Percentiles rank a stretch among this genome's conserved stretches.
phyloP scores from a whole-genome alignment of 2,797 vertebrate species.

The Cygnus olor region DNA sequence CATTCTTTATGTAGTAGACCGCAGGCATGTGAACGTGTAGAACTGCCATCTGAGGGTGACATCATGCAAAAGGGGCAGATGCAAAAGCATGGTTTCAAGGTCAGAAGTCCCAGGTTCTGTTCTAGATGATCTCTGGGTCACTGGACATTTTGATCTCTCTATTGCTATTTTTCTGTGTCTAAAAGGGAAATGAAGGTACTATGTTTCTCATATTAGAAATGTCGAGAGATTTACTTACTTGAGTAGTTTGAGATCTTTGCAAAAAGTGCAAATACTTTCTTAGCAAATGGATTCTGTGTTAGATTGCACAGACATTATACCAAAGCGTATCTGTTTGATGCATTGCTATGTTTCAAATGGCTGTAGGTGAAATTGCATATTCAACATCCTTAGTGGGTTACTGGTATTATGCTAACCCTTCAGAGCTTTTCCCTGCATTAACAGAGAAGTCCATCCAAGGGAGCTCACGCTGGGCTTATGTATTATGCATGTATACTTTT shows the following conservation, averaged over 20 bases:
- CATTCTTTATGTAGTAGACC: background rate
- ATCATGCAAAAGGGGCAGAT: background rate
- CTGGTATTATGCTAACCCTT: background rate
- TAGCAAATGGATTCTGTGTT: background rate
- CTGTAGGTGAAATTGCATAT: background rate
- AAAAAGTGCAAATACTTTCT: background rate
- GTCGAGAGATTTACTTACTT: background rate
- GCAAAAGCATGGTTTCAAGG: background rate
- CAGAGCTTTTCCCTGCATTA: background rate
- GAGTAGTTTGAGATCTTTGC: background rate
- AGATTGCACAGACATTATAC: background rate
- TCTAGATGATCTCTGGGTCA: background rate
- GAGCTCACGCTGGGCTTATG: accelerated
- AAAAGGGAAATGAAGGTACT: background rate
- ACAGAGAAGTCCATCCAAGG: background rate
- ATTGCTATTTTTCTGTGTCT: background rate
- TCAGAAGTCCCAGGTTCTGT: background rate
- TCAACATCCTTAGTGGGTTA: background rate
- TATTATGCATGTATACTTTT: background rate
- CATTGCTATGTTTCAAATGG: background rate
- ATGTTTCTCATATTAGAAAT: background rate
- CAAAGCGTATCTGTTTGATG: background rate
- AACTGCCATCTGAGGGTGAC: background rate
- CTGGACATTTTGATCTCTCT: background rate
- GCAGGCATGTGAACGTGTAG: background rate